Conservation (phyloP, 2,113 vertebrate genomes). For the Brevimyrus niger region DNA sequence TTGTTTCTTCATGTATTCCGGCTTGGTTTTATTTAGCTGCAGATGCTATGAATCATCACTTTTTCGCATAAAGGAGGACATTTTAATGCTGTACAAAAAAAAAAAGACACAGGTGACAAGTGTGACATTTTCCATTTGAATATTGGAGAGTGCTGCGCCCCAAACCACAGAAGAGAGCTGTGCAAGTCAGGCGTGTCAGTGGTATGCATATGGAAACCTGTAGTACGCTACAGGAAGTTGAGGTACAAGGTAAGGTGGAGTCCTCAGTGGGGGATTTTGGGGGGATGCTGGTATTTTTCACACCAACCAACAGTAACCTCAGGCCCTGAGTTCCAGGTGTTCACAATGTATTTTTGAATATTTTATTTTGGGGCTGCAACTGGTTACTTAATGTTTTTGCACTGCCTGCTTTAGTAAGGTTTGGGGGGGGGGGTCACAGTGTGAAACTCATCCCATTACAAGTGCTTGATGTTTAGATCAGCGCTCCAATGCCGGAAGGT, state of each 20-base stretch:
- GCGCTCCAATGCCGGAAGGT: not conserved
- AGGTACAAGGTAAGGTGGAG: not conserved
- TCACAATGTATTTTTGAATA: not conserved
- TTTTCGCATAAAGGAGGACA: not conserved
- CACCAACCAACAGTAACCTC: not conserved
- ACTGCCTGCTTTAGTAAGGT: not conserved
- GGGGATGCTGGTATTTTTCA: not conserved
- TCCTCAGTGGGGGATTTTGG: not conserved
- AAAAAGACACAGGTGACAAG: not conserved
- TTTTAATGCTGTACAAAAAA: not conserved
- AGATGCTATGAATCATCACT: not conserved
- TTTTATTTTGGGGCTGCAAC: not conserved
- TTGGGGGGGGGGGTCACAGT: no score
- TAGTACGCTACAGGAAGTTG: not conserved
- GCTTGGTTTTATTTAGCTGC: not conserved
- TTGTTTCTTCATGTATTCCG: not conserved
- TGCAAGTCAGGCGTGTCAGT: not conserved
- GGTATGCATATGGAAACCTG: no score
- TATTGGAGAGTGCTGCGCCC: not conserved
- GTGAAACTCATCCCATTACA: not conserved
- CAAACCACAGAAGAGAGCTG: not conserved
- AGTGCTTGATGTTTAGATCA: not conserved
- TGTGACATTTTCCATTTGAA: conserved; percentile 1
- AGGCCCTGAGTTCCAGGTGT: not conserved
- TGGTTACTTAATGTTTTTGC: not conserved